These are phyloP conservation scores for Notodonta dromedarius DNA, from an alignment of 2,888 invertebrate genomes.

Conservation along the genomic window DNA sequence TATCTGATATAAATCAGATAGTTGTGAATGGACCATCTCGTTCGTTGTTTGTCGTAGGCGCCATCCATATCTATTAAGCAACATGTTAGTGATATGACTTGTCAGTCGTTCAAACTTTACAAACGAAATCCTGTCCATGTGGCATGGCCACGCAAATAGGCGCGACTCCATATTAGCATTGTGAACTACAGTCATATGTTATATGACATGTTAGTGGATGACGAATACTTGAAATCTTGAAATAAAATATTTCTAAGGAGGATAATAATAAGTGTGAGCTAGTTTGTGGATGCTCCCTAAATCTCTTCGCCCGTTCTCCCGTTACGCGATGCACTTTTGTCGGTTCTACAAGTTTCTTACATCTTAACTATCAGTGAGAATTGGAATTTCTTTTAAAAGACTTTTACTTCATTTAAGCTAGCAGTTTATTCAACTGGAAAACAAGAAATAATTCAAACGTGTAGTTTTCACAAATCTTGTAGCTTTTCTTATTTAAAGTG, in stretches of 20 bases:
- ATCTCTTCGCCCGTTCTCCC: constrained; percentile 15
- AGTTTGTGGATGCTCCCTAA: constrained; percentile 11
- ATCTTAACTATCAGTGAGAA: constrained; percentile 28
- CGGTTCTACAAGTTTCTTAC: constrained; percentile 29
- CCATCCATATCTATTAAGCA: too few relatives aligned
- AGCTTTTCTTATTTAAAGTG: not conserved
- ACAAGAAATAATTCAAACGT: not conserved
- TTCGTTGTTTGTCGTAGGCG: too few relatives aligned
- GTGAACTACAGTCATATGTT: too few relatives aligned
- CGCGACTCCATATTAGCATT: too few relatives aligned
- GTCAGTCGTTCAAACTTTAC: too few relatives aligned
- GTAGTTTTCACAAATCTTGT: not conserved
- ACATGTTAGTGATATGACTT: too few relatives aligned
- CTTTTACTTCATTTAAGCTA: not conserved
- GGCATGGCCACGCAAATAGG: too few relatives aligned
- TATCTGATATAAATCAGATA: too few relatives aligned
- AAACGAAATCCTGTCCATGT: too few relatives aligned
- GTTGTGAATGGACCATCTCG: too few relatives aligned
- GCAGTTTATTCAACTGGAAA: not conserved
- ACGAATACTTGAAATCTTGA: too few relatives aligned
- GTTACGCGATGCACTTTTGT: constrained; percentile 22
- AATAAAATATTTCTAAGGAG: not conserved
- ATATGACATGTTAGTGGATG: too few relatives aligned
- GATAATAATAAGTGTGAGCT: not conserved
- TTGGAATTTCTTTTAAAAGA: constrained; percentile 31